phyloP scores from a whole-genome alignment of 2,113 vertebrate genomes.

The Falcunculus frontatus region DNA sequence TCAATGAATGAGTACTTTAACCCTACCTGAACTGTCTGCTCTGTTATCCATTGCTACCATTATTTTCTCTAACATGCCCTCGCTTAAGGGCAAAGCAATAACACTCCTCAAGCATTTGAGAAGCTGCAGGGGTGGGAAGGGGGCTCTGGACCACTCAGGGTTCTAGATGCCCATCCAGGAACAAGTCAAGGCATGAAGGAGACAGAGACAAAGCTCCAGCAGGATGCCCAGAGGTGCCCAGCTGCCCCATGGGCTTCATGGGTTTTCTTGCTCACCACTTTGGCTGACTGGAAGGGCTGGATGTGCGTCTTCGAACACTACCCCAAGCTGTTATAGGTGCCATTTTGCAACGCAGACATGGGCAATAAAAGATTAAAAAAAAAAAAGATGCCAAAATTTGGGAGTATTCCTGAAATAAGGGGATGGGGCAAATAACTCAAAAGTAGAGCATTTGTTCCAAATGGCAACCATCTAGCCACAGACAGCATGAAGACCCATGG shows the following conservation, averaged over 20 bases:
- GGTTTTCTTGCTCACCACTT: neutral
- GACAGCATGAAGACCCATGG: neutral
- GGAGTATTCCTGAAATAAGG: neutral
- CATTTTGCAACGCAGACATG: neutral
- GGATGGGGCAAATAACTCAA: neutral
- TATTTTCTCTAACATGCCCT: neutral
- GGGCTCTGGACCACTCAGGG: neutral
- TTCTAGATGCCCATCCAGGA: neutral
- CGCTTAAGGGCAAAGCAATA: neutral
- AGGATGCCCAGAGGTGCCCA: neutral
- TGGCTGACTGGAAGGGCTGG: neutral
- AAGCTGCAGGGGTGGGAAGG: neutral
- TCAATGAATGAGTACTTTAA: neutral
- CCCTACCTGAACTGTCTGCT: neutral
- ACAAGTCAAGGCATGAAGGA: neutral
- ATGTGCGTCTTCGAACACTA: neutral
- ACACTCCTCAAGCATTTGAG: neutral
- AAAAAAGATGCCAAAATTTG: neutral
- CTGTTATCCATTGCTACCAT: slow-evolving; percentile 13
- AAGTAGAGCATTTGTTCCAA: neutral
- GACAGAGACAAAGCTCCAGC: neutral
- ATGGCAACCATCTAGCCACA: neutral
- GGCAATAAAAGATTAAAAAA: neutral
- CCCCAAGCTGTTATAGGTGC: fast-evolving
- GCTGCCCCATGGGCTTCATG: neutral